Percentiles rank a stretch among this genome's conserved stretches.
phyloP scores from a whole-genome alignment of 2,888 invertebrate genomes.

The Candidula unifasciata region DNA sequence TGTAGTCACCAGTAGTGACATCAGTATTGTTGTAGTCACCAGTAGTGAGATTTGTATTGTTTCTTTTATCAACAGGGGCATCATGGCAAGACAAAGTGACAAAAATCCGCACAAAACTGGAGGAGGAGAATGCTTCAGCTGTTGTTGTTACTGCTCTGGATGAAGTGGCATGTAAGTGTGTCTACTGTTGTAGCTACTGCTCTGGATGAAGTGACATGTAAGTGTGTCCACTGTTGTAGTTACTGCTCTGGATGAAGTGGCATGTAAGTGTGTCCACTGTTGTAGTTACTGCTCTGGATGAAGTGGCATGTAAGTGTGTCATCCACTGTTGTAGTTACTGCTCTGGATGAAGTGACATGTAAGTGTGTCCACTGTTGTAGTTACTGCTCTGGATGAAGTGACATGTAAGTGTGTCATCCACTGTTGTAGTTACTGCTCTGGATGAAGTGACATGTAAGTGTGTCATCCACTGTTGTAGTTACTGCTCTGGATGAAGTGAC shows the following conservation, averaged over 20 bases:
- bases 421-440: constrained; percentile 89
- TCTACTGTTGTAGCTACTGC: constrained; percentile 91
- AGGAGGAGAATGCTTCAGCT: constrained; percentile 84
- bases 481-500: constrained; percentile 93
- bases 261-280: constrained; percentile 88
- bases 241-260: too few species aligned
- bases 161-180: constrained; percentile 84
- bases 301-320: constrained; percentile 85
- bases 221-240: too few species aligned
- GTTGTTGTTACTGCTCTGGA: constrained; percentile 91
- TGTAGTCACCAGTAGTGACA: too few species aligned
- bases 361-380: constrained; percentile 87
- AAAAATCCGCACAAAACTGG: constrained; percentile 84
- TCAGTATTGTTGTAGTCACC: too few species aligned
- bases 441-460: constrained; percentile 87
- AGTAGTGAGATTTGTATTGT: too few species aligned
- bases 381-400: constrained; percentile 92
- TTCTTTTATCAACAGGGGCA: constrained; percentile 13
- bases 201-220: constrained; percentile 88
- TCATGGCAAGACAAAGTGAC: constrained; percentile 87
- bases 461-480: constrained; percentile 89
- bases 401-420: constrained; percentile 84
- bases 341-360: constrained; percentile 89
- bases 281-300: constrained; percentile 91
- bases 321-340: constrained; percentile 90